Base-by-base conservation (phyloP, 2,888 invertebrate genomes). In the Pollenia griseotomentosa region DNA sequence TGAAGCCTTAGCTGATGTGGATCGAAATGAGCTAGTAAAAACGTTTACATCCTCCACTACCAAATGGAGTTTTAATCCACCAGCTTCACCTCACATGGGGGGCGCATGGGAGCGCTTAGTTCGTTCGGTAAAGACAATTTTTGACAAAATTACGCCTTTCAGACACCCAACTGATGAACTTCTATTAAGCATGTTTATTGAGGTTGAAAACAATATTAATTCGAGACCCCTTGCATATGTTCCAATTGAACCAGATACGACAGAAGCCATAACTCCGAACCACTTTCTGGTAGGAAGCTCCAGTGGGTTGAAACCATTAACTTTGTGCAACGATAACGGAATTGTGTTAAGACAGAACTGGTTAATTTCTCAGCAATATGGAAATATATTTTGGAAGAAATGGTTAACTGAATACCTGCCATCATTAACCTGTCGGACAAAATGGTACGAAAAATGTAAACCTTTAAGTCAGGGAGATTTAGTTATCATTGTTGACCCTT, bases 1-100 rank as follows among this genome's bases (percentile, higher is more conserved):
- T 80, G 85, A 83, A 1, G 57, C 55, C 6, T 23, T 66, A 14
- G 48, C 48, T n/a, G 46, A 48, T 66, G 46, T 48, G 2, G 65
- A 66, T 44, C 44, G 46, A 10, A n/a, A 66, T 11, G 65, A 66
- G 19, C 14, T 44, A 11, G 12, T 66, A n/a, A 46, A 23, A 23
- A 42, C 40, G 1, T 61, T 61, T 61, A 61, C 61, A n/a, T 42
- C 40, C 14, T 19, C 61, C 8, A 61, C 61, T 7, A 42, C 61
- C 8, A 61, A 61, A 61, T 61, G 61, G 61, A 61, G 16, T 53
- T 53, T 53, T 16, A 53, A 16, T 53, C 53, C 53, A 7, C 53
- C 53, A 8, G 53, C 53, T 53, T 53, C 53, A 16, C 53, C 53
- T 0, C 59, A 59, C 59, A 59, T 59, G 59, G 59, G 59, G n/a